phyloP scores from a whole-genome alignment of 2,888 invertebrate genomes.

The Smittia aterrima region DNA sequence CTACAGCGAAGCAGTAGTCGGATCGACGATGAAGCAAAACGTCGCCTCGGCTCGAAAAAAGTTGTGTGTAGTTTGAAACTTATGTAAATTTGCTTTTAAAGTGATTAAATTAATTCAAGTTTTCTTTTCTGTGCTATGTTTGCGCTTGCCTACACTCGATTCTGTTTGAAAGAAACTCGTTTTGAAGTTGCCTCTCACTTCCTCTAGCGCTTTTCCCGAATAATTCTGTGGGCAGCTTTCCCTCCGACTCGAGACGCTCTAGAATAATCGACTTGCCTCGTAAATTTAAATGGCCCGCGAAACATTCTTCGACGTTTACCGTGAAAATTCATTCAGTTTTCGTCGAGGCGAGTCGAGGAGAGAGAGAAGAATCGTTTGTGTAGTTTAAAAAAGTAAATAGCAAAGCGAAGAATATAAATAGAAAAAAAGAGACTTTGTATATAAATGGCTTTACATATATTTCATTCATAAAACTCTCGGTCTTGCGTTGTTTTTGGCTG shows the following conservation, averaged over 20 bases:
- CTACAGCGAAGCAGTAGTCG: too few species aligned
- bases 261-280: not conserved
- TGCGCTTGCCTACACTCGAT: constrained; percentile 18
- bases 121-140: constrained; percentile 19
- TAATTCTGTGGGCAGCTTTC: not conserved
- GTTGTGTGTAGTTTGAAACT: constrained; percentile 20
- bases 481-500: constrained; percentile 12
- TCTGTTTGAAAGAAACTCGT: constrained; percentile 2
- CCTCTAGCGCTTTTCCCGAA: not conserved
- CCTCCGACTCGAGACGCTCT: too few species aligned
- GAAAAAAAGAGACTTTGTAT: constrained; percentile 2
- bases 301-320: not conserved
- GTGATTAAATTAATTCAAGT: constrained; percentile 33
- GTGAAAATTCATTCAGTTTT: constrained; percentile 11
- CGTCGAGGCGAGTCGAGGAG: not conserved
- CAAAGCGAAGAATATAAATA: constrained; percentile 15
- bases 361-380: constrained; percentile 12
- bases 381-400: constrained; percentile 11
- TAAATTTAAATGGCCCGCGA: not conserved
- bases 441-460: constrained; percentile 18
- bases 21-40: not conserved
- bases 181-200: not conserved
- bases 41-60: constrained; percentile 13
- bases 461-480: constrained; percentile 20
- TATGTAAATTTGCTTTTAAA: constrained; percentile 31